Evolutionary conservation across 2,888 invertebrate genomes (phyloP).

Genomic region (Stictocephala bisonia): DNA sequence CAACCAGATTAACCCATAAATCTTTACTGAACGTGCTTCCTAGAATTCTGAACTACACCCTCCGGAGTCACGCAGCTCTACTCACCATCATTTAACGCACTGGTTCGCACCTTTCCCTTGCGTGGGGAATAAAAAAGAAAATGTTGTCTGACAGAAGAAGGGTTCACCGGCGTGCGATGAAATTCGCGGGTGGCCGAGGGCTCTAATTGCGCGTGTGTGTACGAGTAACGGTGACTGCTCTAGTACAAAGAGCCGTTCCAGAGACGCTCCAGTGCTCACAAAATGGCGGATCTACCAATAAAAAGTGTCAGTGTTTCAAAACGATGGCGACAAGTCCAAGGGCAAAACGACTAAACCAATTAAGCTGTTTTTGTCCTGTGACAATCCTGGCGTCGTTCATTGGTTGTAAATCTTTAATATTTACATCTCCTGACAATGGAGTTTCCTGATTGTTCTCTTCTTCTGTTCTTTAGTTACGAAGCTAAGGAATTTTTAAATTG

Average conservation of each 20-base stretch:
- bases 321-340: conserved; percentile 38
- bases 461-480: neutral
- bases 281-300: conserved; percentile 41
- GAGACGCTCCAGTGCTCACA: conserved; percentile 13
- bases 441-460: neutral
- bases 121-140: too few species aligned
- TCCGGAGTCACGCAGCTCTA: too few species aligned
- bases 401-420: conserved; percentile 8
- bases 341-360: conserved; percentile 32
- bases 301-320: conserved; percentile 39
- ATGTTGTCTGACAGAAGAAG: too few species aligned
- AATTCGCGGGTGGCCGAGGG: too few species aligned
- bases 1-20: too few species aligned
- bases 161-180: too few species aligned
- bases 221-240: conserved; percentile 8
- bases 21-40: too few species aligned
- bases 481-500: conserved; percentile 25
- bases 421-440: neutral
- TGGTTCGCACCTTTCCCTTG: too few species aligned
- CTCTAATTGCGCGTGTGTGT: too few species aligned
- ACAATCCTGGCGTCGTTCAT: neutral
- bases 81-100: too few species aligned
- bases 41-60: too few species aligned
- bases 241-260: conserved; percentile 27
- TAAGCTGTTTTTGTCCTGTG: conserved; percentile 21